These are phyloP conservation scores for Aphodius granarius DNA, from an alignment of 2,888 invertebrate genomes.

Conservation along the genomic window DNA sequence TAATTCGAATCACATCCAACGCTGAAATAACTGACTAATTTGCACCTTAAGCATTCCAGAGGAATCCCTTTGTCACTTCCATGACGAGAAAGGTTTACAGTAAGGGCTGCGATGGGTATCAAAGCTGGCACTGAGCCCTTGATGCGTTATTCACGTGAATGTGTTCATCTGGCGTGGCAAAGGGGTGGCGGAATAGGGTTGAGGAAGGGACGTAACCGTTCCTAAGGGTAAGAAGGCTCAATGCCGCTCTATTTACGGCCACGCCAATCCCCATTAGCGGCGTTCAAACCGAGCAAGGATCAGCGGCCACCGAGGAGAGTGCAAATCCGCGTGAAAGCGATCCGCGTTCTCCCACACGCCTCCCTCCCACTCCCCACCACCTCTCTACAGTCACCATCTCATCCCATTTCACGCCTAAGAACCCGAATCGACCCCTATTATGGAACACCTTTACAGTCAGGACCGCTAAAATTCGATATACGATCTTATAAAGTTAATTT, in stretches of 20 bases:
- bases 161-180: not conserved
- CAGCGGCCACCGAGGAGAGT: constrained; percentile 44
- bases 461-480: not conserved
- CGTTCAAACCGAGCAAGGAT: constrained; percentile 47
- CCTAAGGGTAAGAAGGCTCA: constrained; percentile 47
- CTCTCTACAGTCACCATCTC: not conserved
- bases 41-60: not conserved
- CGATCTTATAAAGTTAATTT: not conserved
- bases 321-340: constrained; percentile 53
- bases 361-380: not conserved
- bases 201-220: not conserved
- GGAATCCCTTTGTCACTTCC: not conserved
- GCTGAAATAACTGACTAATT: not conserved
- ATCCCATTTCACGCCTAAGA: not conserved
- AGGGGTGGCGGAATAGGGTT: not conserved
- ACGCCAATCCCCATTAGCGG: constrained; percentile 55
- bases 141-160: not conserved
- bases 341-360: constrained; percentile 30
- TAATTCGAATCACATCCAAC: not conserved
- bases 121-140: not conserved
- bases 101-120: no score
- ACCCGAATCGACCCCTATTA: not conserved
- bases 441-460: not conserved
- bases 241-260: constrained; percentile 55
- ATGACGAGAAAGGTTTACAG: not conserved